These are phyloP conservation scores for Drosophila kohkoa DNA, from an alignment of 1,140 invertebrate species.

Conservation along the genomic window DNA sequence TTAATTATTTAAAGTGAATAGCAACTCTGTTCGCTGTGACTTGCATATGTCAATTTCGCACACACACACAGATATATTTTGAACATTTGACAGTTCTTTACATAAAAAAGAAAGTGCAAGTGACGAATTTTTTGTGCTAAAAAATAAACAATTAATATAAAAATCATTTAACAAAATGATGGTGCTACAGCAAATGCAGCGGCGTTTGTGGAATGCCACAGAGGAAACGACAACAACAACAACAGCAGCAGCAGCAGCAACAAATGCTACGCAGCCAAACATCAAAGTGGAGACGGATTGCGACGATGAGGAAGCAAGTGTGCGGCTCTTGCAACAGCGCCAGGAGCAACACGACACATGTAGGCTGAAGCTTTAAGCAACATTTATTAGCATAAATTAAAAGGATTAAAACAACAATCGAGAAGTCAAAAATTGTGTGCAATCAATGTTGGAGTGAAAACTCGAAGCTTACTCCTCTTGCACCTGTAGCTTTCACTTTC, in stretches of 20 bases:
- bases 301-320: constrained; percentile 8
- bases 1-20: neutral
- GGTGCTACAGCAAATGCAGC: constrained; percentile 75
- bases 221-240: constrained; percentile 7
- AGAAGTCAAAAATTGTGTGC: too few relatives aligned
- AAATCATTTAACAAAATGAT: constrained; percentile 59
- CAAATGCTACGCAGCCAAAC: constrained; percentile 24
- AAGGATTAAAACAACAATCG: too few relatives aligned
- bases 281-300: constrained; percentile 35
- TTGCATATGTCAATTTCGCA: constrained; percentile 27
- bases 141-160: neutral
- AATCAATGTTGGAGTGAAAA: too few relatives aligned
- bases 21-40: constrained; percentile 40
- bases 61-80: constrained; percentile 5
- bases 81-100: constrained; percentile 22
- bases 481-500: constrained; percentile 67
- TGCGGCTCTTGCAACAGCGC: constrained; percentile 1
- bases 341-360: constrained; percentile 11
- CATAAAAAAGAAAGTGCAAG: constrained; percentile 31
- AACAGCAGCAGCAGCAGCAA: constrained; percentile 19
- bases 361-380: neutral
- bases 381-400: neutral
- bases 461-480: neutral
- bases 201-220: constrained; percentile 47
- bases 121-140: constrained; percentile 19